Percentiles rank a stretch among this genome's conserved stretches.
phyloP scores from a whole-genome alignment of 2,888 invertebrate genomes.

The Perizoma affinitatum region DNA sequence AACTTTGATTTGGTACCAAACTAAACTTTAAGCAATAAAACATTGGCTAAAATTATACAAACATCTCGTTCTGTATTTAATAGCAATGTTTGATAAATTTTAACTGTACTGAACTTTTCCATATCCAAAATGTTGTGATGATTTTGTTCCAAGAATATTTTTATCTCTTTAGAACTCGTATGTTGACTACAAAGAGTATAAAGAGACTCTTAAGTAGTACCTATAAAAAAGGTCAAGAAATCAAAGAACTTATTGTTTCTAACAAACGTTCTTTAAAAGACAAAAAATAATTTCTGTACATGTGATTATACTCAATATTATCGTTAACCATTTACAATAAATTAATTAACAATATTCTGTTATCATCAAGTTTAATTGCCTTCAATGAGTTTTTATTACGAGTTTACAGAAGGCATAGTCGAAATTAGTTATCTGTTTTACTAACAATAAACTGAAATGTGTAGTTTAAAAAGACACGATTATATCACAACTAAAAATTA shows the following conservation, averaged over 20 bases:
- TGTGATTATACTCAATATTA: conserved; percentile 43
- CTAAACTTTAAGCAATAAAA: no score
- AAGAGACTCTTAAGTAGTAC: neutral
- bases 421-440: no score
- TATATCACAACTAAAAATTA: no score
- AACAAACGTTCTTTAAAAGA: conserved; percentile 40
- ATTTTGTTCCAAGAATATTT: neutral
- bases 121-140: no score
- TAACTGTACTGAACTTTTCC: no score
- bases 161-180: conserved; percentile 7
- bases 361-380: conserved; percentile 6
- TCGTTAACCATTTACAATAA: conserved; percentile 36
- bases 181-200: neutral
- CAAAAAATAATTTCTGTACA: conserved; percentile 40
- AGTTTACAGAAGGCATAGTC: neutral
- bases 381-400: neutral
- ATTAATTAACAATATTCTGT: conserved; percentile 38
- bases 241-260: conserved; percentile 32
- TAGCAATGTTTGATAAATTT: no score
- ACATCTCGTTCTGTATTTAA: no score
- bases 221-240: neutral
- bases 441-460: no score
- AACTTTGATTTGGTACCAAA: no score
- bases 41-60: no score
- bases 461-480: no score